Evolutionary conservation across 2,113 vertebrate genomes (phyloP).

Genomic region (human (Homo sapiens)): GRCh38 chr6:90539001-90539500

Average conservation of each 20-base stretch:
- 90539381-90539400: neutral
- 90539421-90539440: neutral
- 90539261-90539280: neutral
- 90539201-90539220: neutral
- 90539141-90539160: constrained; percentile 21
- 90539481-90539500: neutral
- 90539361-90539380: neutral
- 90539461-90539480: neutral
- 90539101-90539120: constrained; percentile 20
- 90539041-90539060: neutral
- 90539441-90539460: neutral
- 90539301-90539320: neutral
- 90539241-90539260: neutral
- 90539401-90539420: neutral
- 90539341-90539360: neutral
- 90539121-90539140: constrained; percentile 31
- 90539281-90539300: neutral
- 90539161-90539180: constrained; percentile 22
- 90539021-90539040: constrained; percentile 1
- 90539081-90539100: neutral
- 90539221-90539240: neutral
- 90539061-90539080: neutral
- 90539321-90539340: neutral
- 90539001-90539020: neutral
- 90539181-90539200: neutral